Evolutionary conservation across 92 coral and sea anemone species (phyloP).

Genomic region (Palythoa heliodiscus): DNA sequence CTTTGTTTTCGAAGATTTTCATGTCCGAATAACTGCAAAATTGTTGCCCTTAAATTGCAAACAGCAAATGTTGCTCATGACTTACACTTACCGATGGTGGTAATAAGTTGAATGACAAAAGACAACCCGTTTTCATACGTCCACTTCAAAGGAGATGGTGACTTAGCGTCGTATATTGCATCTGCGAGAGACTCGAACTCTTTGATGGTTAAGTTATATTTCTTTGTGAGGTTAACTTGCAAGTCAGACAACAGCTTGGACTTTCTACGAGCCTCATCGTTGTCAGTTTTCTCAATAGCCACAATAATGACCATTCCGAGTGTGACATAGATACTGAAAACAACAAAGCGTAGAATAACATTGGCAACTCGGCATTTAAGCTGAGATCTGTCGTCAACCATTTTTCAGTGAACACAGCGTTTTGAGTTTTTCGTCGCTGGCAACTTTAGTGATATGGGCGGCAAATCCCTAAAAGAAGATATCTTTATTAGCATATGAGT

Average conservation of each 20-base stretch:
- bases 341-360: background rate
- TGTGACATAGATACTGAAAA: background rate
- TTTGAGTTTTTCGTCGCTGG: background rate
- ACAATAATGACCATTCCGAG: conserved; percentile 8
- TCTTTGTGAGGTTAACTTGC: conserved; percentile 7
- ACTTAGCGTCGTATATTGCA: conserved; percentile 16
- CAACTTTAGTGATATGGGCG: background rate
- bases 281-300: conserved; percentile 16
- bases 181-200: conserved; percentile 18
- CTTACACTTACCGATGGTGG: conserved; percentile 20
- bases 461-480: too few relatives aligned
- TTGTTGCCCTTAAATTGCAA: background rate
- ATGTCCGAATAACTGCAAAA: too few relatives aligned
- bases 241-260: conserved; percentile 14
- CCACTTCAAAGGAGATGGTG: conserved; percentile 2
- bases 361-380: conserved; percentile 2
- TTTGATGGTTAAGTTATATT: conserved; percentile 2
- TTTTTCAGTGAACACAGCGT: background rate
- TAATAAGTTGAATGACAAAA: conserved; percentile 21
- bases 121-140: conserved; percentile 10
- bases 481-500: too few relatives aligned
- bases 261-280: conserved; percentile 1
- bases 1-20: background rate
- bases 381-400: background rate
- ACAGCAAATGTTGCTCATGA: background rate